Base-by-base conservation (phyloP, 2,797 vertebrate species). In the Allobates femoralis region DNA sequence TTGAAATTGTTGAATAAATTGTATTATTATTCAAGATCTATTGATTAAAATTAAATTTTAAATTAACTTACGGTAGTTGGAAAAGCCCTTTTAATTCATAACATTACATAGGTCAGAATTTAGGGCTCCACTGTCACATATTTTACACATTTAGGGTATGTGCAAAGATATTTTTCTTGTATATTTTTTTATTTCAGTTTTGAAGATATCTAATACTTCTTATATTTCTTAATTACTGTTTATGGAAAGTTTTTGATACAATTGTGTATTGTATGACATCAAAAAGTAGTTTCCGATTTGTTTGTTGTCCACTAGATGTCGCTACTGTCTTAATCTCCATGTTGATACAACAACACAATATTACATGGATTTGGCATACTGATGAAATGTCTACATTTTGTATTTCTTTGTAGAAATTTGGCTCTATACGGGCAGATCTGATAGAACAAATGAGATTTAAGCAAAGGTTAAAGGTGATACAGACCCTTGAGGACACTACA, bases 371-470 rank as follows among this genome's bases (percentile, higher is more conserved):
- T 64, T 37, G 1, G 1, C 10, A 37, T 37, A 69, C 41, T 46
- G 41, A 46, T 67, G 19, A 7, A 67, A 34, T 66, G 32, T 69
- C 34, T 14, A 6, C 41, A 46, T 7, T 15, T 89, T n/a, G 86
- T 89, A 15, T 50, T 90, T 8, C 55, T 71, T 88, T 81, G 23
- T 92, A 99, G 98, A 99, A 98, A 95, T 99, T 99, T 85, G 98
- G 97, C 89, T 96, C 95, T 3, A 99, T 99, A 91, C 94, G 96
- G 58, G 96, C 98, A 1, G 98, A 99, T 81, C 94, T 98, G 90
- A 99, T 99, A 78, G 98, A 99, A 89, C 97, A 99, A 91, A 99
- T 99, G 98, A 95, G 98, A 82, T 99, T 99, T 93, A 99, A 98
- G 88, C 98, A 99, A 93, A 96, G 98, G 64, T 95, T 99, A 91